Conservation (phyloP, 2,888 invertebrate genomes). For the Dioctria linearis region DNA sequence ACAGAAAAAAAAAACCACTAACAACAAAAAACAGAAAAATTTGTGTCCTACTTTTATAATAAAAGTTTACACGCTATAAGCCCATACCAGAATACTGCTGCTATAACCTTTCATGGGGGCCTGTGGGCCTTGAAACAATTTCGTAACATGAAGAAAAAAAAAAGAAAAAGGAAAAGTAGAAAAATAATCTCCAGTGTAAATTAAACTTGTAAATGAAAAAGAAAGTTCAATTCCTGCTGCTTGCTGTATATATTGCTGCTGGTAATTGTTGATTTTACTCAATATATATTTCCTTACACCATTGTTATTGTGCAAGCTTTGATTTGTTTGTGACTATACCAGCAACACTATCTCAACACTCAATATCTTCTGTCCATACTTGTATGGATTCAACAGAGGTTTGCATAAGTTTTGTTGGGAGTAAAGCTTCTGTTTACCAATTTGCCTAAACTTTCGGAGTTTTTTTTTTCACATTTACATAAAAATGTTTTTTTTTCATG, state of each 20-base stretch:
- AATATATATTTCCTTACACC: too few species aligned
- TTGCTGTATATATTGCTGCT: too few species aligned
- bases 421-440: too few species aligned
- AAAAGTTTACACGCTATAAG: conserved; percentile 8
- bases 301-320: too few species aligned
- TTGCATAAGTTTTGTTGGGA: neutral
- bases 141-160: neutral
- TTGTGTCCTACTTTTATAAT: conserved; percentile 17
- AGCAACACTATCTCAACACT: too few species aligned
- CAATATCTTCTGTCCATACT: too few species aligned
- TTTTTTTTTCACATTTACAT: too few species aligned
- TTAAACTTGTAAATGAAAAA: conserved; percentile 36
- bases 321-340: too few species aligned
- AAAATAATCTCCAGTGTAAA: conserved; percentile 25
- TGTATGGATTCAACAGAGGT: too few species aligned
- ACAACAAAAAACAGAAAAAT: conserved; percentile 3
- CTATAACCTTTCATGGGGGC: neutral
- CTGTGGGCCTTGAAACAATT: conserved; percentile 14
- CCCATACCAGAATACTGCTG: neutral
- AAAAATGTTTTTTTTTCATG: too few species aligned
- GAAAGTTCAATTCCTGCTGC: conserved; percentile 22
- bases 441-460: too few species aligned
- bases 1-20: neutral
- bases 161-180: neutral
- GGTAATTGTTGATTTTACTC: too few species aligned